phyloP scores from a whole-genome alignment of 2,888 invertebrate genomes.

The Hirtodrosophila alboralis region DNA sequence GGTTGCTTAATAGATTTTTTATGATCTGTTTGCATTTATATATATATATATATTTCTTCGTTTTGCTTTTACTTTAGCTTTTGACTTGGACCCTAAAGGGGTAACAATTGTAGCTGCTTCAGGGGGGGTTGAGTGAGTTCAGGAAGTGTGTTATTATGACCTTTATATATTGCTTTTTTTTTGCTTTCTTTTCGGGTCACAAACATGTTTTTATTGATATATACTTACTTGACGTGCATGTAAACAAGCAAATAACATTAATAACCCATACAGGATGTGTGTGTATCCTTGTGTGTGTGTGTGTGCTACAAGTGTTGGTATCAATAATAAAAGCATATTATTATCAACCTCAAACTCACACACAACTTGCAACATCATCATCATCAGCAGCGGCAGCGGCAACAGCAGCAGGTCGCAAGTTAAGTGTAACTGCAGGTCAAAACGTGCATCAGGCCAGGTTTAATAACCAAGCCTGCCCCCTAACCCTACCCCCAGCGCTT shows the following conservation, averaged over 20 bases:
- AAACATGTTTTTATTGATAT: constrained; percentile 48
- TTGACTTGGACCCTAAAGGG: constrained; percentile 55
- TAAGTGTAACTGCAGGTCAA: constrained; percentile 77
- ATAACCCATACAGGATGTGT: constrained; percentile 38
- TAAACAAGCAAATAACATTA: constrained; percentile 74
- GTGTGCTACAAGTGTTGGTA: constrained; percentile 59
- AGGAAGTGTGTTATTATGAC: too few species aligned
- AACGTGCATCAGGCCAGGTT: constrained; percentile 48
- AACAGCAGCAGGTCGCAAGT: constrained; percentile 32
- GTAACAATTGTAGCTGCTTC: constrained; percentile 13
- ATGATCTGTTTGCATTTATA: constrained; percentile 74
- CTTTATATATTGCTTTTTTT: too few species aligned
- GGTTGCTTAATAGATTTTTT: constrained; percentile 79
- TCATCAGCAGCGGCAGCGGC: constrained; percentile 8
- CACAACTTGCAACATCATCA: too few species aligned
- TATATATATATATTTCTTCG: constrained; percentile 23
- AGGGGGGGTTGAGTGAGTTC: constrained; percentile 4
- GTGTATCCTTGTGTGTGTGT: neutral
- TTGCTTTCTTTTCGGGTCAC: constrained; percentile 15
- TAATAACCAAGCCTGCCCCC: constrained; percentile 2
- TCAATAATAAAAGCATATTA: constrained; percentile 66
- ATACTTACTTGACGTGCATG: constrained; percentile 57
- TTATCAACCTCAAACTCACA: constrained; percentile 30
- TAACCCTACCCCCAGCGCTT: neutral
- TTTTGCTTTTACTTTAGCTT: constrained; percentile 15